phyloP scores from a whole-genome alignment of 2,113 vertebrate genomes.

The Scytalopus superciliaris region DNA sequence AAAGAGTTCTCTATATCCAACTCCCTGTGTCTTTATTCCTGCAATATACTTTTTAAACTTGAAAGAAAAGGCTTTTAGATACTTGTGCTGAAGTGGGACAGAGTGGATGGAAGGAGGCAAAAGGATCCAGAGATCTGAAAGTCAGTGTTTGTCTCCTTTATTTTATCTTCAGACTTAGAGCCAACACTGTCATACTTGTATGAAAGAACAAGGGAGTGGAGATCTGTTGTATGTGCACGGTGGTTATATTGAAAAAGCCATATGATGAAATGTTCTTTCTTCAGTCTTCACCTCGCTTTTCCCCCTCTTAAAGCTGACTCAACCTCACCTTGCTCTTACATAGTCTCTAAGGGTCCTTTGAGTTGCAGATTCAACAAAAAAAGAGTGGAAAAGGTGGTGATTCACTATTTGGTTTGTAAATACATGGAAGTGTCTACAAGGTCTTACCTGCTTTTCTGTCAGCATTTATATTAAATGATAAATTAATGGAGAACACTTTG shows the following conservation, averaged over 20 bases:
- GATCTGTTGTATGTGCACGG: background rate
- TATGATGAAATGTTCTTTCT: slow-evolving; percentile 32
- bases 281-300: background rate
- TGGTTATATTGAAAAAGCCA: slow-evolving; percentile 40
- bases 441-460: slow-evolving; percentile 75
- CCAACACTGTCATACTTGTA: background rate
- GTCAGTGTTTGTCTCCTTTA: background rate
- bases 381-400: slow-evolving; percentile 39
- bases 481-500: slow-evolving; percentile 59
- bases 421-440: slow-evolving; percentile 65
- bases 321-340: slow-evolving; percentile 35
- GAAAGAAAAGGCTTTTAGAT: background rate
- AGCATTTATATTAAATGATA: slow-evolving; percentile 78
- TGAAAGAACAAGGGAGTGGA: background rate
- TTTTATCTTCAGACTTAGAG: background rate
- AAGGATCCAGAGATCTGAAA: background rate
- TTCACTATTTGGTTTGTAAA: slow-evolving; percentile 71
- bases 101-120: background rate
- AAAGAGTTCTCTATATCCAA: background rate
- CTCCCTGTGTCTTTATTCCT: background rate
- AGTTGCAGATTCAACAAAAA: slow-evolving; percentile 59
- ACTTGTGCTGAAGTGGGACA: background rate
- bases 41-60: background rate
- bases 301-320: slow-evolving; percentile 47
- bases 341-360: slow-evolving; percentile 45